Base-by-base conservation (phyloP, 2,888 invertebrate species). In the Hyalella azteca region DNA sequence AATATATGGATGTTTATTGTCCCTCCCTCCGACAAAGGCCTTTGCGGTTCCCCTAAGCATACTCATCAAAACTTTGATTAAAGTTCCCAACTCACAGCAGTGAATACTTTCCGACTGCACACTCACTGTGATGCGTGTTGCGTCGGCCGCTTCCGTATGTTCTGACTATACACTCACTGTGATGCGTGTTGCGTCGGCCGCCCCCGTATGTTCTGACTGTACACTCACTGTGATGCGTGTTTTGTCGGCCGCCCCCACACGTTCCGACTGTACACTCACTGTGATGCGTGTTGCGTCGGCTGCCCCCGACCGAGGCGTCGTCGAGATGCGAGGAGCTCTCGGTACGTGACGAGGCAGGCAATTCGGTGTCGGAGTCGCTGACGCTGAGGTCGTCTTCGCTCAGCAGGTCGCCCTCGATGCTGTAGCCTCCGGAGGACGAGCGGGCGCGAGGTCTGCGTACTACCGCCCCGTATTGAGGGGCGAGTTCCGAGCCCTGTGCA, bases 301-400 rank as follows among this genome's bases (percentile, higher is more conserved):
- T 77, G 77, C 78, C 66, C n/a, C 66, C 60, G 5, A 66, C 78
- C 22, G 48, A 49, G 32, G 73, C 45, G n/a, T 80, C 81, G 59
- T 84, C 83, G 9, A 84, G 78, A 59, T 82, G 81, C 13, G 83
- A 82, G 7, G 83, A 84, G 77, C 83, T 84, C 77, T 84, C 83
- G 19, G 83, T 84, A 13, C 81, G 78, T 1, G 79, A 79, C 9
- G 83, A 84, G 22, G 81, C 78, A 3, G 83, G 80, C 48, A 80
- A 78, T 29, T 84, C 83, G 0, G 83, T 82, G 78, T 84, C 83
- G 7, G 83, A 81, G 50, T 84, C 83, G 29, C 80, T 82, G 73
- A 80, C 81, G 9, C 81, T 77, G n/a, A 78, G 54, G 45, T 81
- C 81, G 59, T 80, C 80, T 76, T 84, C 83, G 32, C 81, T 45